Conservation (phyloP, 2,113 vertebrate species). For the Ceyx cyanopectus region DNA sequence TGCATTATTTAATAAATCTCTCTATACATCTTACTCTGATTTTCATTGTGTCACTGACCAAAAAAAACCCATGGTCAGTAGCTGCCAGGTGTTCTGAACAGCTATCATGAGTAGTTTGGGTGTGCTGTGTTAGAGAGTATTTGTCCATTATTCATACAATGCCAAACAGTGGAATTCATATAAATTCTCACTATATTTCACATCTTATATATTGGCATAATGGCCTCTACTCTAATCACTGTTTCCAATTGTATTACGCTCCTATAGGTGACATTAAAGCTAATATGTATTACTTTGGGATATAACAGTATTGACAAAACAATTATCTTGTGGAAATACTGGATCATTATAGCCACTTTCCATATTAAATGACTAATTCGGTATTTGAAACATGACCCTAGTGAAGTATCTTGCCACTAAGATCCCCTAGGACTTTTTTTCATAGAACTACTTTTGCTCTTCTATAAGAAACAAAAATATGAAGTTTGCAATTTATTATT, state of each 20-base stretch:
- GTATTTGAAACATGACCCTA: neutral
- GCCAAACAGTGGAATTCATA: neutral
- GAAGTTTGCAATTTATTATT: neutral
- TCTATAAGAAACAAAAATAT: neutral
- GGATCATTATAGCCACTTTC: neutral
- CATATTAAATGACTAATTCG: constrained; percentile 27
- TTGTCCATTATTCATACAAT: neutral
- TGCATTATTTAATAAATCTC: neutral
- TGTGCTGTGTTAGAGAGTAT: neutral
- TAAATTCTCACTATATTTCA: neutral
- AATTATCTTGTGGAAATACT: constrained; percentile 41
- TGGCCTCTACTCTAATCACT: constrained; percentile 18
- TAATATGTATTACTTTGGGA: constrained; percentile 17
- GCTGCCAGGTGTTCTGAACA: neutral
- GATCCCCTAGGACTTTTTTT: neutral
- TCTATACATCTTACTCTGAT: neutral
- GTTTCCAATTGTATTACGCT: constrained; percentile 3
- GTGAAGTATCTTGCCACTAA: neutral
- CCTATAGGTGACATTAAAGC: constrained; percentile 2
- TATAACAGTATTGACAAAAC: constrained; percentile 50
- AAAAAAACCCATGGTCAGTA: neutral
- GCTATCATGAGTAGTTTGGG: neutral
- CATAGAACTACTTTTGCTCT: neutral
- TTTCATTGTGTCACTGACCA: neutral
- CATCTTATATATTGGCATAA: neutral